phyloP scores from a whole-genome alignment of 2,888 invertebrate genomes.

The Eulithis testata region DNA sequence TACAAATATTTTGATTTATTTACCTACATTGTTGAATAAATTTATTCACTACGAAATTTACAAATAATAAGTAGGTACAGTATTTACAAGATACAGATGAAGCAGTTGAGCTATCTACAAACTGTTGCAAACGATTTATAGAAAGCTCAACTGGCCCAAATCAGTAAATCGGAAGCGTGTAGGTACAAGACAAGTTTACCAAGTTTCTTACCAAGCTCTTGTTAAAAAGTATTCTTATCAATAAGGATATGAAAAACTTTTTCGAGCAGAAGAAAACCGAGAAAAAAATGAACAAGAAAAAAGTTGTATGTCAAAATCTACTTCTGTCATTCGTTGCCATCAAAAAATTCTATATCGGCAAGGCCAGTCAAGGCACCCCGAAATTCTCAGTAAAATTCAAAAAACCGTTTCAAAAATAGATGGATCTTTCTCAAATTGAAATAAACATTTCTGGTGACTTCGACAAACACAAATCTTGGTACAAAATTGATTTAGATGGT shows the following conservation, averaged over 20 bases:
- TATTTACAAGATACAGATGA: too few species aligned
- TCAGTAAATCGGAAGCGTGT: too few species aligned
- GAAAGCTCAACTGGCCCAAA: too few species aligned
- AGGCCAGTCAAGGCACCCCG: background rate
- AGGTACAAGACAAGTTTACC: too few species aligned
- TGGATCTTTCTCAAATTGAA: slow-evolving; percentile 11
- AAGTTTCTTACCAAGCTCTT: too few species aligned
- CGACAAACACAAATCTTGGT: slow-evolving; percentile 60
- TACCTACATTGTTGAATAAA: background rate
- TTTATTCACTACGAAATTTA: too few species aligned
- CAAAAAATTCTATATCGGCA: slow-evolving; percentile 2
- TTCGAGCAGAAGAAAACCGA: background rate
- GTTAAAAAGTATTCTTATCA: too few species aligned
- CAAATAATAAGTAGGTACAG: too few species aligned
- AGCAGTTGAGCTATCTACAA: too few species aligned
- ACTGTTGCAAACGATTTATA: too few species aligned
- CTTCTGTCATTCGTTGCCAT: background rate
- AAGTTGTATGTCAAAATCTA: slow-evolving; percentile 6
- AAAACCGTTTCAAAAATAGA: slow-evolving; percentile 5
- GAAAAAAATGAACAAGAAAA: background rate
- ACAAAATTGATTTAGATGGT: slow-evolving; percentile 55
- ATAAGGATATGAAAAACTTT: background rate
- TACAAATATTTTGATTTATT: slow-evolving; percentile 11
- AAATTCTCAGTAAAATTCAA: slow-evolving; percentile 13
- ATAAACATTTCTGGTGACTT: slow-evolving; percentile 8